Evolutionary conservation across 2,797 vertebrate genomes (phyloP), one percentile per base, ranked within the genome.

Genomic region (Dipus sagitta): DNA sequence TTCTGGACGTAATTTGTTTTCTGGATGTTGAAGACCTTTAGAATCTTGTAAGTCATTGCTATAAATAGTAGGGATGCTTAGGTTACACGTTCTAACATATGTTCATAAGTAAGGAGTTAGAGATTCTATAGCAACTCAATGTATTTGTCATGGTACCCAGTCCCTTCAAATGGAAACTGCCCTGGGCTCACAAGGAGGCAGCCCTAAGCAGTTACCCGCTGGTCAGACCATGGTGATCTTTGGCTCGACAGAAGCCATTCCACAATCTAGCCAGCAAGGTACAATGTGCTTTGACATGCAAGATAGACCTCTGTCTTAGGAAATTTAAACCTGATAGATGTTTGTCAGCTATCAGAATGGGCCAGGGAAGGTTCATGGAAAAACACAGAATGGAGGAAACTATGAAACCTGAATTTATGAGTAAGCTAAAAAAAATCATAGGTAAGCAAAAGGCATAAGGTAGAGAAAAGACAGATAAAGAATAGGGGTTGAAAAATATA

Each of bases 341-440:
- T 42, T n/a, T 58, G 42, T 12, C 54, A 58, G 54, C 38, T 81
- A 24, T 84, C n/a, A 80, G 42, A 93, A 72, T 90, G 91, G 86
- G 23, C 54, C 85, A 94, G 24, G 65, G 42, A 88, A 88, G 24
- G 2, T 14, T 93, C 14, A 21, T 52, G 21, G 60, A 30, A 92
- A 93, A 87, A 76, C 54, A 58, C 10, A 84, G 1, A 65, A 34
- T 83, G 30, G 21, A 75, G 21, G 24, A 94, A 95, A 82, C 30
- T 32, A 3, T 67, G 38, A 91, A 20, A 84, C 60, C 14, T 20
- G 23, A 76, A 94, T 93, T 90, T 92, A 83, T 70, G 14, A 92
- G 79, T 72, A 94, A 90, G 58, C 34, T 30, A 80, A 86, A 38
- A 95, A 86, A 38, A 95, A 86, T 58, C 72, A 70, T 52, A 47